phyloP scores from a whole-genome alignment of 37 sponge, comb jelly and placozoan genomes.

The Halichondria panicea region DNA sequence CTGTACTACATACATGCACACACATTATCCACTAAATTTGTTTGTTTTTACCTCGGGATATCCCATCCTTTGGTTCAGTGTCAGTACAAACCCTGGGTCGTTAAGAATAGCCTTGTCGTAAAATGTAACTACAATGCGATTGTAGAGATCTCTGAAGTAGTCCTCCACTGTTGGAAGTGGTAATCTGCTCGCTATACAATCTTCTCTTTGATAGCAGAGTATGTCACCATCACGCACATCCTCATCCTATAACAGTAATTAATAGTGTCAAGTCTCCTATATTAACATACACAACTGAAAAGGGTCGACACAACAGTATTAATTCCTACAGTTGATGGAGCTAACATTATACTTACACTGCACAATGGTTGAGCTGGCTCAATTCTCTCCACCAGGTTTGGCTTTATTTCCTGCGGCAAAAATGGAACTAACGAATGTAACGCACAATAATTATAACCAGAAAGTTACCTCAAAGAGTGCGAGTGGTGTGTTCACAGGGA shows the following conservation, averaged over 20 bases:
- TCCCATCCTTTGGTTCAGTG: conserved; percentile 83
- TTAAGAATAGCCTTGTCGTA: conserved; percentile 63
- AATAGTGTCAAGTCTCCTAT: too few relatives aligned
- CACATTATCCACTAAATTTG: neutral
- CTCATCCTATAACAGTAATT: conserved; percentile 38
- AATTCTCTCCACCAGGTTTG: conserved; percentile 69
- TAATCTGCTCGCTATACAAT: conserved; percentile 13
- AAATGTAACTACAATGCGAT: conserved; percentile 81
- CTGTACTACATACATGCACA: neutral
- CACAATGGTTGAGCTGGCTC: conserved; percentile 33
- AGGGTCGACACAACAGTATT: too few relatives aligned
- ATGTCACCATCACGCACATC: conserved; percentile 91
- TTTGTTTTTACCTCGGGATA: conserved; percentile 39
- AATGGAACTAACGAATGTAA: neutral
- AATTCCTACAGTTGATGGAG: too few relatives aligned
- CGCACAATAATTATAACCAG: neutral
- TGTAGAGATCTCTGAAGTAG: conserved; percentile 84
- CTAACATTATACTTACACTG: conserved; percentile 32
- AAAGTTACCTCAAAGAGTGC: conserved; percentile 66
- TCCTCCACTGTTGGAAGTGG: conserved; percentile 35
- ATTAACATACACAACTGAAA: too few relatives aligned
- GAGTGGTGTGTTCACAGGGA: conserved; percentile 59
- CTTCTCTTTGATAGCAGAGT: conserved; percentile 83
- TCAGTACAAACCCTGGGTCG: conserved; percentile 81
- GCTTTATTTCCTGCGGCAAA: conserved; percentile 70